Evolutionary conservation across 2,113 vertebrate species (phyloP), one percentile per base, ranked within the genome.

Genomic region (Ceratotherium simum): DNA sequence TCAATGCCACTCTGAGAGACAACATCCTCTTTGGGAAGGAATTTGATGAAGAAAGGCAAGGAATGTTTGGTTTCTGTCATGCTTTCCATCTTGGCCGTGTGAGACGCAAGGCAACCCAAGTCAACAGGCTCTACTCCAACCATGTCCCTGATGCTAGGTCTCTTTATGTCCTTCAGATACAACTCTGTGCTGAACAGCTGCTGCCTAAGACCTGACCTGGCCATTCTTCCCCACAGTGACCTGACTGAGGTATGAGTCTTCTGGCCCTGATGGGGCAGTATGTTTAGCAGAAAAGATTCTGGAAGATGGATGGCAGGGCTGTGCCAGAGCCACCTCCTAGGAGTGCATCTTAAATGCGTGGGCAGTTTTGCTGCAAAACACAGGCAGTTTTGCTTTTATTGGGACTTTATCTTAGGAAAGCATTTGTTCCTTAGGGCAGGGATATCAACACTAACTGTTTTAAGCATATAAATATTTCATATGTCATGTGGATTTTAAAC

Each of bases 1-100:
- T 99, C 96, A 99, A 99, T 6, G 99, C 99, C 39, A 99, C 99
- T 0, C 98, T 99, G 75, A 99, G 99, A 95, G 99, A 99, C 97
- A 99, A 99, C 98, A 99, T 99, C 98, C 99, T 99, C 56, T 99
- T 99, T 95, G 99, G 99, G 93, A 99, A 99, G 97, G 99, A 99
- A 9, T 99, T 99, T 86, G 99, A 99, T 73, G 99, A 99, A 98
- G 99, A 99, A 97, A 99, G 99, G 99, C 99, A 97, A 98, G 97
- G 75, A 88, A 7, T 92, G 65, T 81, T 97, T 97, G 83, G 56
- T 96, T 97, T 95, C 95, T 84, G 23, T 95, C 21, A 7, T 39
- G 72, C 84, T 95, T 87, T 79, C 84, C 54, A 1, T 92, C 87
- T 72, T 72, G 96, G 75, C 91, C 29, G 0, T 11, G 14, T 78